phyloP scores from a whole-genome alignment of 2,113 vertebrate species.

The Tylochromis polylepis region DNA sequence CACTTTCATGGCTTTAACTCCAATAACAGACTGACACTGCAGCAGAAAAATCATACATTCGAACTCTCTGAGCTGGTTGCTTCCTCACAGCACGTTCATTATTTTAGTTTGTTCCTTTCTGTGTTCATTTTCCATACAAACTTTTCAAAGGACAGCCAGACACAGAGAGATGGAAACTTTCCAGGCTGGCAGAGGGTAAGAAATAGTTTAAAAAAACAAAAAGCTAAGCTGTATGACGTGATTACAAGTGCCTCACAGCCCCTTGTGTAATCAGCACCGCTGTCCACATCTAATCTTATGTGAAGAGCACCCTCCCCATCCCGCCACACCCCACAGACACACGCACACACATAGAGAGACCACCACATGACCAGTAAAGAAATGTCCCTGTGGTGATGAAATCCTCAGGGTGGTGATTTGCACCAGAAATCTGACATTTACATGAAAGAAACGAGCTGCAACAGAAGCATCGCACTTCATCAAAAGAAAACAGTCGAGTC shows the following conservation, averaged over 20 bases:
- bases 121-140: slow-evolving; percentile 7
- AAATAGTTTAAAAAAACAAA: background rate
- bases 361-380: slow-evolving; percentile 1
- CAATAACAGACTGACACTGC: background rate
- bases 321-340: background rate
- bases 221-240: slow-evolving; percentile 44
- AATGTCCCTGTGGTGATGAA: slow-evolving; percentile 21
- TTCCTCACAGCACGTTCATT: slow-evolving; percentile 8
- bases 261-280: slow-evolving; percentile 65
- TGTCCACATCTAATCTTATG: slow-evolving; percentile 57
- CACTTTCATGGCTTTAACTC: background rate
- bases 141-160: background rate
- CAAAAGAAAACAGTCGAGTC: background rate
- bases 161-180: slow-evolving; percentile 31
- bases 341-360: background rate
- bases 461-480: background rate
- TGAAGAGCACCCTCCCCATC: slow-evolving; percentile 28
- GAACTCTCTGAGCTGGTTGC: background rate
- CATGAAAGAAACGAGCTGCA: background rate
- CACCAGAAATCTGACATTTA: slow-evolving; percentile 5
- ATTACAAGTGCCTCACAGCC: slow-evolving; percentile 43
- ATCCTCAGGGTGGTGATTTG: slow-evolving; percentile 24
- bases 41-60: background rate
- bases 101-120: slow-evolving; percentile 22
- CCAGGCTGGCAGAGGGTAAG: slow-evolving; percentile 8